Conservation (phyloP, 2,113 vertebrate species). For the Ranitomeya variabilis region DNA sequence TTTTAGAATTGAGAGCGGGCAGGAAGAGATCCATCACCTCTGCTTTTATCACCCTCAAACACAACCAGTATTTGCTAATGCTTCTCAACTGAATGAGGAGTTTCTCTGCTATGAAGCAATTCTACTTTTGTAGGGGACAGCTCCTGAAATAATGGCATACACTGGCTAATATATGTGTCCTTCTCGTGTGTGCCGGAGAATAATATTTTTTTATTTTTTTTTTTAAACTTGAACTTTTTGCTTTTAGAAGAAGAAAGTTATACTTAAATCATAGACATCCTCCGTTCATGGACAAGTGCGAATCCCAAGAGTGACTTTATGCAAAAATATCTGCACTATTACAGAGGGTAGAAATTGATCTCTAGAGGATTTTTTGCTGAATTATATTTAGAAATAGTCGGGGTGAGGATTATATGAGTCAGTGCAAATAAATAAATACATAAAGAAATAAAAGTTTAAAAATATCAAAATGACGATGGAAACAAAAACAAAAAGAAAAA, state of each 20-base stretch:
- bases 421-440: conserved; percentile 7
- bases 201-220: conserved; percentile 26
- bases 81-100: conserved; percentile 49
- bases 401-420: not conserved
- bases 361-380: conserved; percentile 35
- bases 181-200: conserved; percentile 32
- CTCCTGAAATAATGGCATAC: conserved; percentile 46
- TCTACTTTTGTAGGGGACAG: conserved; percentile 57
- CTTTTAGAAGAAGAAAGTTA: conserved; percentile 40
- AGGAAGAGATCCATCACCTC: conserved; percentile 50
- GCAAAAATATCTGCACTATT: conserved; percentile 54
- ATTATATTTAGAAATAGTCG: conserved; percentile 38
- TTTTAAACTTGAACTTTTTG: conserved; percentile 9
- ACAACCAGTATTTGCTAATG: conserved; percentile 54
- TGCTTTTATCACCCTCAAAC: conserved; percentile 58
- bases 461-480: not conserved
- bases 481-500: not conserved
- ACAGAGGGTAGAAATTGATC: conserved; percentile 44
- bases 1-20: conserved; percentile 51
- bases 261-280: conserved; percentile 46
- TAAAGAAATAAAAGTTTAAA: not conserved
- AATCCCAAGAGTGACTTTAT: conserved; percentile 53
- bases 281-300: conserved; percentile 39
- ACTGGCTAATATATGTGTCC: conserved; percentile 49
- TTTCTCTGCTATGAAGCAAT: conserved; percentile 56